A percentile compares a stretch with the other conserved stretches of the same genome.
These are phyloP conservation scores for Emydura subglobosa DNA, from an alignment of 2,113 vertebrate genomes.

Conservation along the genomic window DNA sequence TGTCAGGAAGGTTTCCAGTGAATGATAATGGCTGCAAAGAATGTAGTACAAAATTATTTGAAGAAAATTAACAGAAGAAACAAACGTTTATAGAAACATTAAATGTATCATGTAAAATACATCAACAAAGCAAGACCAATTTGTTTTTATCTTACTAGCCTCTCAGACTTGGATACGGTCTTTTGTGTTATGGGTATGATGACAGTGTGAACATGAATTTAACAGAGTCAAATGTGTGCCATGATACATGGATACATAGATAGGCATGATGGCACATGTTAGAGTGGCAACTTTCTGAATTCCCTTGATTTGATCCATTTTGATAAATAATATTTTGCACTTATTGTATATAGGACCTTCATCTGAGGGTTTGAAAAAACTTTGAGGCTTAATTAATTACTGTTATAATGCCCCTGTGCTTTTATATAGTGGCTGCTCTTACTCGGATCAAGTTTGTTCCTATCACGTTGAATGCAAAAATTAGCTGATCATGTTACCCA, in stretches of 20 bases:
- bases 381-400: not conserved
- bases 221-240: not conserved
- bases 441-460: constrained; percentile 55
- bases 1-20: not conserved
- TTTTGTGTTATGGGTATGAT: not conserved
- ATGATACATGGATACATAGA: not conserved
- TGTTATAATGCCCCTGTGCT: not conserved
- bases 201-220: not conserved
- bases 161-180: not conserved
- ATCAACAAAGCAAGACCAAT: not conserved
- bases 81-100: not conserved
- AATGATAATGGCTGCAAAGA: not conserved
- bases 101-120: not conserved
- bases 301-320: not conserved
- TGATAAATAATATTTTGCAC: not conserved
- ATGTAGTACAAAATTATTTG: not conserved
- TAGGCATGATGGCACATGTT: not conserved
- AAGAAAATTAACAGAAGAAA: not conserved
- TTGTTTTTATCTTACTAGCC: not conserved
- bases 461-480: constrained; percentile 61
- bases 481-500: constrained; percentile 71
- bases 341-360: not conserved
- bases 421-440: constrained; percentile 39
- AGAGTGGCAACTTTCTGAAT: not conserved
- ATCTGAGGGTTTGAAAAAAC: not conserved